Base-by-base conservation (phyloP, 2,888 invertebrate genomes). In the Tanaodytes sp. region DNA sequence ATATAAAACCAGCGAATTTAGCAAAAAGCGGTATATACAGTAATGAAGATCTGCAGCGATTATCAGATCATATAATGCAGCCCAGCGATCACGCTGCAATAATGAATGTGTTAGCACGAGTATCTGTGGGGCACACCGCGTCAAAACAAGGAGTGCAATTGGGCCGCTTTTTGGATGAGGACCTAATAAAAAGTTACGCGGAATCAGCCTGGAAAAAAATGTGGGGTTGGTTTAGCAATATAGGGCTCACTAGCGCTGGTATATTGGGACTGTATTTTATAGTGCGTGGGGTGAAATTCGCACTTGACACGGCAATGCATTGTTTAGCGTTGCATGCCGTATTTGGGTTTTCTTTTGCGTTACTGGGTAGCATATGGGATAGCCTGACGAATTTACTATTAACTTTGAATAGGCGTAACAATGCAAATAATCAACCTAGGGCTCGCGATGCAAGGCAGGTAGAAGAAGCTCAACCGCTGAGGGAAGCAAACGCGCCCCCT, bases 21-120 rank as follows among this genome's bases (percentile, higher is more conserved):
- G 51, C 51, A 5, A 37, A 15, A 23, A 39, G 6, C 27, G 51
- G 51, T 1, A 37, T 43, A 6, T 55, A 43, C 36, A 15, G 8
- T 8, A 16, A 11, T 16, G 20, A 51, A 6, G 51, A 51, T 4
- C 3, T 51, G n/a, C 11, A 37, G 9, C 5, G 19, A 11, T 18
- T 51, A 6, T 4, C 9, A 3, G 15, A 49, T 9, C 33, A 23
- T 15, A 16, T 49, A 2, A 49, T 49, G 49, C n/a, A 9, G 23
- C 49, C 49, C 9, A 18, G 33, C 9, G 49, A 49, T 15, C 11
- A 18, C 18, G 33, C 49, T 1, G 36, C 49, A 1, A 37, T 49
- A 4, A 20, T 49, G 1, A 49, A 37, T 12, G 27, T 39, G 3
- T 11, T 52, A 11, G 39, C 12, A 1, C 6, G 51, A 11, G 9